Base-by-base conservation (phyloP, 1,140 invertebrate species). In the Papilio xuthus region DNA sequence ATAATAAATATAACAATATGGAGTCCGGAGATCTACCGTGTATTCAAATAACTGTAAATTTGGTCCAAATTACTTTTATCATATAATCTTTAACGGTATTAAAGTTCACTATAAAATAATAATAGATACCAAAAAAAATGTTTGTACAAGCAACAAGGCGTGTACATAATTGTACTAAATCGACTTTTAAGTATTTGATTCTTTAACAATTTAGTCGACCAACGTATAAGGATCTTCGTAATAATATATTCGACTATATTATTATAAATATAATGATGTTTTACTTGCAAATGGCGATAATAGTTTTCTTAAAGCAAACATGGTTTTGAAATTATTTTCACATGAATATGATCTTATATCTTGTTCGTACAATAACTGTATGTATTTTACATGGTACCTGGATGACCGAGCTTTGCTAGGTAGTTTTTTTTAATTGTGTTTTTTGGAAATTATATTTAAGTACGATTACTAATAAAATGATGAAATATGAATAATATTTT, bases 131-230 rank as follows among this genome's bases (percentile, higher is more conserved):
- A 79, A 74, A 78, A 83, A 74, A 78, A 82, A 82, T 83, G 80
- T 84, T 85, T 77, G 76, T 83, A 81, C 80, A 78, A 80, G 60
- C 82, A 82, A 78, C 74, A 81, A 85, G 79, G 80, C 83, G 84
- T 86, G 83, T 81, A 74, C 41, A 73, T 86, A 87, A 87, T 84
- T 78, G 80, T 20, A 79, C 81, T 67, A 84, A 85, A 86, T 86
- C 78, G 84, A 79, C 71, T 86, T 88, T 85, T 88, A 86, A 88
- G 79, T 72, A 84, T 77, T 47, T 79, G 79, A 44, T 77, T 41
- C 73, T 80, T 80, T 69, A 80, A 74, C 63, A 41, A 73, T 50
- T 78, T 69, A 20, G 71, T 73, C 42, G 63, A 73, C 44, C 53
- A 18, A 0, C 23, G 18, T 20, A 20, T 50, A 50, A 74, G 44